Conservation (phyloP, 2,797 vertebrate species). For the Channallabes apus region DNA sequence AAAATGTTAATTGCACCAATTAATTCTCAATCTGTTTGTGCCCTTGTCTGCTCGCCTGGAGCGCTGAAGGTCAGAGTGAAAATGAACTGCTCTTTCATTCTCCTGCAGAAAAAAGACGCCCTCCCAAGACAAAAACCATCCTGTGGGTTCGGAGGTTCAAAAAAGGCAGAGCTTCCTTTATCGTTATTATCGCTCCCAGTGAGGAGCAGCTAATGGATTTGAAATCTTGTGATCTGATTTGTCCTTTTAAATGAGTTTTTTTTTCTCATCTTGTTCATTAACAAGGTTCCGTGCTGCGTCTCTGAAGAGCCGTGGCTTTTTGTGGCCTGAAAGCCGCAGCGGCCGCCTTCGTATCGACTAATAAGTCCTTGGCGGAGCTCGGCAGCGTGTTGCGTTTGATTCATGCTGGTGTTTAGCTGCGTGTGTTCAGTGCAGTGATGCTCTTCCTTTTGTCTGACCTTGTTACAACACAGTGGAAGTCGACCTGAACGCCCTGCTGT, state of each 20-base stretch:
- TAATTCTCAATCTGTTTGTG: slow-evolving; percentile 95
- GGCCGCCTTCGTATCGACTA: slow-evolving; percentile 74
- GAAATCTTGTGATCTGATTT: slow-evolving; percentile 82
- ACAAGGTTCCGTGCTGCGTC: slow-evolving; percentile 61
- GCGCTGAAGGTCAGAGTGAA: slow-evolving; percentile 89
- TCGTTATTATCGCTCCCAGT: slow-evolving; percentile 78
- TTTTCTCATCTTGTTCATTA: slow-evolving; percentile 72
- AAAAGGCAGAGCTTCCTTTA: slow-evolving; percentile 70
- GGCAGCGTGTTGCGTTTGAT: slow-evolving; percentile 62
- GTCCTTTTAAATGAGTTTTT: slow-evolving; percentile 78
- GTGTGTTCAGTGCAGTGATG: slow-evolving; percentile 33
- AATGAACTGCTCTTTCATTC: slow-evolving; percentile 81
- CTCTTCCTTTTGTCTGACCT: slow-evolving; percentile 59
- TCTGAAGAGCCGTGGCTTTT: slow-evolving; percentile 59
- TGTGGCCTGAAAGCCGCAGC: slow-evolving; percentile 70
- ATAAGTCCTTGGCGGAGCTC: slow-evolving; percentile 71
- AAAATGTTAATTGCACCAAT: slow-evolving; percentile 99
- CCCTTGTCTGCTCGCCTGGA: slow-evolving; percentile 82
- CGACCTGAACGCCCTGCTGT: slow-evolving; percentile 72
- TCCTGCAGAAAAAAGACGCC: slow-evolving; percentile 62
- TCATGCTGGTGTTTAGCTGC: slow-evolving; percentile 64
- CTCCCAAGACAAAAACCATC: slow-evolving; percentile 74
- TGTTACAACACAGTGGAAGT: slow-evolving; percentile 69
- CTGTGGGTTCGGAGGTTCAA: slow-evolving; percentile 70
- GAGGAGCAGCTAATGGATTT: slow-evolving; percentile 80